These are phyloP conservation scores for Scaptodrosophila lebanonensis DNA, from an alignment of 1,140 invertebrate species.

Conservation along the genomic window DNA sequence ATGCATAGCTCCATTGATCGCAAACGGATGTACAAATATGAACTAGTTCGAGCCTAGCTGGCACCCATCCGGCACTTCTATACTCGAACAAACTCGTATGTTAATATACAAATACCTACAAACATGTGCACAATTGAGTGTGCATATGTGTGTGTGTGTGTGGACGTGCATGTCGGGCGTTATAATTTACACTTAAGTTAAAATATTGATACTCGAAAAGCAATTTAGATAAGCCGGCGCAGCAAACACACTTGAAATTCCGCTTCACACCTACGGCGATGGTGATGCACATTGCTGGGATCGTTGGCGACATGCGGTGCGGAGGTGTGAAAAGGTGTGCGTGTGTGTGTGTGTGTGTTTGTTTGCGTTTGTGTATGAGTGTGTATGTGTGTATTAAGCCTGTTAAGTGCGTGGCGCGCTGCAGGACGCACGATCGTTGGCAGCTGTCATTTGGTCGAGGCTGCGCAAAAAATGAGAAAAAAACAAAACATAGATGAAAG, in stretches of 20 bases:
- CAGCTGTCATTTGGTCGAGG: constrained; percentile 46
- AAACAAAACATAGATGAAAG: neutral
- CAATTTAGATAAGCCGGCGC: constrained; percentile 72
- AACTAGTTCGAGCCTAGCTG: too few species aligned
- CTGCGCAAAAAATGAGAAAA: constrained; percentile 23
- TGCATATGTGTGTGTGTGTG: too few species aligned
- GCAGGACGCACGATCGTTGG: constrained; percentile 35
- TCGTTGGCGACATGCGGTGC: constrained; percentile 6
- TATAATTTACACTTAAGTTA: constrained; percentile 76
- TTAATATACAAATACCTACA: neutral
- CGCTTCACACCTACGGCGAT: constrained; percentile 71
- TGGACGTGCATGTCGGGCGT: neutral
- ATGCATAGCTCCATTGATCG: too few species aligned
- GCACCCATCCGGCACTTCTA: too few species aligned
- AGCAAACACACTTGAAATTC: constrained; percentile 63
- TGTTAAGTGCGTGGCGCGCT: constrained; percentile 44
- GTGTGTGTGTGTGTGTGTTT: constrained; percentile 3
- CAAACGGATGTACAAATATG: too few species aligned
- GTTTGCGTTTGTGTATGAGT: neutral
- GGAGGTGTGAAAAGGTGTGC: constrained; percentile 60
- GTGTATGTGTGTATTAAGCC: constrained; percentile 18
- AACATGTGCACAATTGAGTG: too few species aligned
- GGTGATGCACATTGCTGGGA: too few species aligned
- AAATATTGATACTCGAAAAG: constrained; percentile 77
- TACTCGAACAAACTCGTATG: too few species aligned